Evolutionary conservation across 2,113 vertebrate species (phyloP).

Genomic region (Natator depressus): DNA sequence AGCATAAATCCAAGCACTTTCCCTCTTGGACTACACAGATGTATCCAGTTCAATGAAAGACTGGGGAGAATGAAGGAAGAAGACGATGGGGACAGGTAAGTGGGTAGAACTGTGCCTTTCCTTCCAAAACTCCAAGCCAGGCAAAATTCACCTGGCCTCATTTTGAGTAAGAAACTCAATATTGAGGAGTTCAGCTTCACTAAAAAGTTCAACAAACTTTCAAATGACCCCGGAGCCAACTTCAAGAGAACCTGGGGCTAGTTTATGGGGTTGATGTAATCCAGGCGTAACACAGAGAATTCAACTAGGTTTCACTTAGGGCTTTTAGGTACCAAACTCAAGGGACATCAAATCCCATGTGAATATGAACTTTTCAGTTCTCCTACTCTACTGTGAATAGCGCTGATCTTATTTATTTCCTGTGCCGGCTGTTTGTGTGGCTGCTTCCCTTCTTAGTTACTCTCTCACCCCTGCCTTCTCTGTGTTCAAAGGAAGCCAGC

Average conservation of each 20-base stretch:
- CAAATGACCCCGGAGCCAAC: neutral
- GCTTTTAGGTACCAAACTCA: neutral
- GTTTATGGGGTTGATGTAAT: neutral
- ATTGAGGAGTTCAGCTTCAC: neutral
- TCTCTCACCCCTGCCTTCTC: neutral
- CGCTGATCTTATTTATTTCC: neutral
- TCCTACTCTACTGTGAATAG: neutral
- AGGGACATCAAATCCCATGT: neutral
- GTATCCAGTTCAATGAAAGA: neutral
- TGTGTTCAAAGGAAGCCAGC: constrained; percentile 55
- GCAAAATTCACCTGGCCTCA: neutral
- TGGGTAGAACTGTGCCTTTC: neutral
- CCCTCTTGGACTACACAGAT: neutral
- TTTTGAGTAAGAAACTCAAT: neutral
- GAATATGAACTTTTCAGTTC: neutral
- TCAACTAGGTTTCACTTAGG: neutral
- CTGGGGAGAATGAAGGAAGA: neutral
- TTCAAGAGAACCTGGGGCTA: neutral
- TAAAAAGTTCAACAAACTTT: neutral
- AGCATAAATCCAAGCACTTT: neutral
- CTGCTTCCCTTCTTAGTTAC: neutral
- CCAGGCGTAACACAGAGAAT: accelerated
- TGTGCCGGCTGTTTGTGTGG: neutral
- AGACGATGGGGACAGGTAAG: neutral
- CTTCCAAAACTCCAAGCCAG: neutral